Evolutionary conservation across 2,797 vertebrate genomes (phyloP), one percentile per base, ranked within the genome.

Genomic region (Gadopsis marmoratus): DNA sequence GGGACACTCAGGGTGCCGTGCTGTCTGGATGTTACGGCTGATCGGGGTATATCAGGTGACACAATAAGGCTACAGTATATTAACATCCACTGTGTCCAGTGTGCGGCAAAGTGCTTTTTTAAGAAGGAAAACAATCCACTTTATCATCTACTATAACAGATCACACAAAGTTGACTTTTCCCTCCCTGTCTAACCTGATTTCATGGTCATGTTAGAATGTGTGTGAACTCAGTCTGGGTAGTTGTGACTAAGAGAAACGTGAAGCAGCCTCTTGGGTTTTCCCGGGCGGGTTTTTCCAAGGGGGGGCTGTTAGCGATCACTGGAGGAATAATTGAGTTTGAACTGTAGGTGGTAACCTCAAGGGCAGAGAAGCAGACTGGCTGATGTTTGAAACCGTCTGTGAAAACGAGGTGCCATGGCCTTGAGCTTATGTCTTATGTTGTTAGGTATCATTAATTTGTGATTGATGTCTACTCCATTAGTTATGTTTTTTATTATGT

Each of bases 111-210:
- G 14, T 35, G 13, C 13, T 7, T 54, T 59, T 58, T 16, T 26
- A 60, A 54, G 11, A n/a, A 35, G 13, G 17, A 35, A 48, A 81
- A 51, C 43, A n/a, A 45, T 8, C 17, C 33, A 19, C 26, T 26
- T 26, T 26, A 26, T 26, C 26, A 26, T 26, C 26, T 10, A 11
- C 9, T 39, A 0, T 9, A 54, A 14, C 31, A 51, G 62, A 79
- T 83, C 73, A 41, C 59, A 66, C 53, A 61, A 12, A 68, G 23
- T 68, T 53, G 11, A 1, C 33, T 56, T 48, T 23, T 35, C 26
- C 14, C 21, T 62, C 48, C 56, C 21, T 2, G 47, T 47, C 56
- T 63, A 64, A 78, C 45, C 39, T 10, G 76, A 84, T 90, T 91
- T 88, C 60, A 74, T 29, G 78, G 51, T 75, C 74, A 43, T 21